Evolutionary conservation across 2,797 vertebrate species (phyloP).

Genomic region (Halcyon chelicuti): DNA sequence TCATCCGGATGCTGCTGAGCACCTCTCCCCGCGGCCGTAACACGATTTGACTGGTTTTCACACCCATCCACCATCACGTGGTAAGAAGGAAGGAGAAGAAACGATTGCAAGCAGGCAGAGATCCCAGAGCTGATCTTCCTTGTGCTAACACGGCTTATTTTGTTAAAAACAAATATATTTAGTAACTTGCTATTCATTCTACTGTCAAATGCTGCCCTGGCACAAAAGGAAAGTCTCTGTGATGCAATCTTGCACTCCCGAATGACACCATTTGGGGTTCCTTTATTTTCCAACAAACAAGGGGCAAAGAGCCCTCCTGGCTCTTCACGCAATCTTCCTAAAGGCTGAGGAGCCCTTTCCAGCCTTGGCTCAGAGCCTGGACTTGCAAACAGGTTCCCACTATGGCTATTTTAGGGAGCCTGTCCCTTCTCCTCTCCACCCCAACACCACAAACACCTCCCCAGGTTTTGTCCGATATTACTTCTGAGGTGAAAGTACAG

Average conservation of each 20-base stretch:
- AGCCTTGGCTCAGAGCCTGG: not conserved
- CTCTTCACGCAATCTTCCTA: fast-evolving
- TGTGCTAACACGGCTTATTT: not conserved
- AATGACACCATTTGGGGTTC: not conserved
- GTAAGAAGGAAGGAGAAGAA: not conserved
- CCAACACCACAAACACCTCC: not conserved
- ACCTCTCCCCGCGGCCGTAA: not conserved
- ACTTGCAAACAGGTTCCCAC: not conserved
- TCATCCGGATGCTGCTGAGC: too few species aligned
- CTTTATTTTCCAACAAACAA: not conserved
- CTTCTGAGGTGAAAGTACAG: not conserved
- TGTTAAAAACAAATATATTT: not conserved
- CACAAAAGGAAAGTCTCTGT: not conserved
- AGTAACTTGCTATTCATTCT: not conserved
- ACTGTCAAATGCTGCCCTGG: not conserved
- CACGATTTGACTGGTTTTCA: fast-evolving
- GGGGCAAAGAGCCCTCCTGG: not conserved
- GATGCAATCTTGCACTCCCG: not conserved
- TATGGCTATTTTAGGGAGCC: not conserved
- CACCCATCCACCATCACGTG: fast-evolving
- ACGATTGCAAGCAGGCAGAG: fast-evolving
- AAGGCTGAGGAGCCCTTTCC: not conserved
- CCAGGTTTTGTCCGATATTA: not conserved
- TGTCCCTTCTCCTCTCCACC: not conserved
- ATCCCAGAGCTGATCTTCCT: not conserved